A percentile compares a stretch with the other conserved stretches of the same genome.
Evolutionary conservation across 2,888 invertebrate species (phyloP).

Genomic region (Agelastica alni): DNA sequence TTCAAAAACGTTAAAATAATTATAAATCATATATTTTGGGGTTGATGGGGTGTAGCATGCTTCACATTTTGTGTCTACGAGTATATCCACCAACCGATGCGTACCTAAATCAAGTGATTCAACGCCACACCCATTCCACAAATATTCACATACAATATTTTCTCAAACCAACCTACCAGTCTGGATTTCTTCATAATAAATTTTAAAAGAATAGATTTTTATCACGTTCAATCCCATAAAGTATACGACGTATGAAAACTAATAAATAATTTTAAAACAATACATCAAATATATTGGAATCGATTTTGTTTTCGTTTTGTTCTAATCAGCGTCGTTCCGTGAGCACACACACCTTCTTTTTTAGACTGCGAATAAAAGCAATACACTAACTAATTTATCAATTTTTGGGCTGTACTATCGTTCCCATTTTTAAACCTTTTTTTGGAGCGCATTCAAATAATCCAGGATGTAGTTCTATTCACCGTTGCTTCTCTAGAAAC

Average conservation of each 20-base stretch:
- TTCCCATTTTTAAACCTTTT: too few species aligned
- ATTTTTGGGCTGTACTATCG: too few species aligned
- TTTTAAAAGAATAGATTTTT: conserved; percentile 24
- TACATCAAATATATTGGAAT: conserved; percentile 29
- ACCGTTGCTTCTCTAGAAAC: too few species aligned
- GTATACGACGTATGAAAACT: conserved; percentile 23
- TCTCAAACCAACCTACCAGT: conserved; percentile 19
- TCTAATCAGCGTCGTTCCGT: too few species aligned
- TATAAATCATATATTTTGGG: conserved; percentile 16
- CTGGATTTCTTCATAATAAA: conserved; percentile 24
- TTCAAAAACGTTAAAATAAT: too few species aligned
- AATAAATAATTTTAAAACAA: conserved; percentile 24
- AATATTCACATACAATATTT: conserved; percentile 15
- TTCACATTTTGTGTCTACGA: background rate
- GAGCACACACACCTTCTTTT: too few species aligned
- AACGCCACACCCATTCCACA: conserved; percentile 10
- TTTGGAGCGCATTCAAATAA: too few species aligned
- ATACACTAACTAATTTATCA: too few species aligned
- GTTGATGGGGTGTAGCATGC: background rate
- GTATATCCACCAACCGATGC: conserved; percentile 2
- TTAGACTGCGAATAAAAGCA: too few species aligned
- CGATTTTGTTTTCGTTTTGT: conserved; percentile 18
- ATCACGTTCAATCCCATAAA: conserved; percentile 30
- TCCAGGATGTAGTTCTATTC: too few species aligned
- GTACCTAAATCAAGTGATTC: conserved; percentile 10